Evolutionary conservation across 2,888 invertebrate genomes (phyloP).

Genomic region (Synergus japonicus): DNA sequence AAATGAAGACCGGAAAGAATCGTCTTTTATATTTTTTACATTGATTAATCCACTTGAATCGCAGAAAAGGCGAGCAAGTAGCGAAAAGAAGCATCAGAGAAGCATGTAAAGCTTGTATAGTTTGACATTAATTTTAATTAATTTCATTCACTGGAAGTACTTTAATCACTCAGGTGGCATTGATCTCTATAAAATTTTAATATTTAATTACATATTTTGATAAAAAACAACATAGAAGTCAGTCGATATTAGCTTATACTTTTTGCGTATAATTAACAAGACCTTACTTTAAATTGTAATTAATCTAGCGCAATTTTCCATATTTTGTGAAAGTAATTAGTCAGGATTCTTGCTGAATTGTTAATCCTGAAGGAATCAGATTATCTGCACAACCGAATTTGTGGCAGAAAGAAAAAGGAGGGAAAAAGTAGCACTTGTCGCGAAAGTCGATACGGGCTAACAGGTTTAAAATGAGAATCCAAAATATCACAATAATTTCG

Average conservation of each 20-base stretch:
- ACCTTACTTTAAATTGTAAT: too few species aligned
- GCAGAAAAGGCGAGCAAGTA: not conserved
- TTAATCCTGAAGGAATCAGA: not conserved
- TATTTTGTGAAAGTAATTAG: too few species aligned
- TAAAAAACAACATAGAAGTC: not conserved
- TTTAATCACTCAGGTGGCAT: not conserved
- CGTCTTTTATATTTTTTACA: not conserved
- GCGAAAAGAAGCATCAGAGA: not conserved
- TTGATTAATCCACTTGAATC: not conserved
- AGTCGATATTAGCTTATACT: not conserved
- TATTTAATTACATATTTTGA: not conserved
- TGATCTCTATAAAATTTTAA: not conserved
- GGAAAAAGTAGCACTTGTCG: constrained; percentile 62
- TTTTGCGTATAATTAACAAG: too few species aligned
- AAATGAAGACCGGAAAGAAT: not conserved
- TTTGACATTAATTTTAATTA: not conserved
- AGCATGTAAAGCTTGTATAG: not conserved
- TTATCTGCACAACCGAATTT: constrained; percentile 39
- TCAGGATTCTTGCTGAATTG: not conserved
- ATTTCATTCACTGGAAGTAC: not conserved
- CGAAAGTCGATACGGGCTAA: constrained; percentile 53
- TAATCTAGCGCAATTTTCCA: too few species aligned
- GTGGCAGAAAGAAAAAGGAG: constrained; percentile 8
- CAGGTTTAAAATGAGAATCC: constrained; percentile 37
- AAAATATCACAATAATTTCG: constrained; percentile 40